Percentiles rank a stretch among this genome's conserved stretches.
Evolutionary conservation across 1,140 invertebrate species (phyloP).

Genomic region (Drosophila orosa): DNA sequence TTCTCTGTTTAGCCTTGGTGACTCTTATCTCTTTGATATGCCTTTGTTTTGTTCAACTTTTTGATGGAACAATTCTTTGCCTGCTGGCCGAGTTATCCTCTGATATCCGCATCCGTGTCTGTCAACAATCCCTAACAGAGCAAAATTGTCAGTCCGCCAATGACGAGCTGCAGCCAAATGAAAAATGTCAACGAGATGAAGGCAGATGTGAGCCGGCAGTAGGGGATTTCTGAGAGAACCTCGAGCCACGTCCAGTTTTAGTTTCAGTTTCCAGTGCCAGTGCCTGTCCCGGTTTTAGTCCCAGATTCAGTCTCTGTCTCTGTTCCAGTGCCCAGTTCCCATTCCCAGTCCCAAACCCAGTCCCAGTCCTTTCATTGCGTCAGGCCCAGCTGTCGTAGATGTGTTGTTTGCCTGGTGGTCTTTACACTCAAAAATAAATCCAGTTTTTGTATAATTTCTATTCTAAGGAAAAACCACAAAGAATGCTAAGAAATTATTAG

Average conservation of each 20-base stretch:
- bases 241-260: slow-evolving; percentile 10
- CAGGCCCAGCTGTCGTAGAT: slow-evolving; percentile 27
- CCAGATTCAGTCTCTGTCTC: neutral
- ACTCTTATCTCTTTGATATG: neutral
- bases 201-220: slow-evolving; percentile 20
- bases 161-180: slow-evolving; percentile 26
- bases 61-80: slow-evolving; percentile 7
- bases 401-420: slow-evolving; percentile 11
- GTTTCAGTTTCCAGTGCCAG: slow-evolving; percentile 12
- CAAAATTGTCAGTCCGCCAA: slow-evolving; percentile 11
- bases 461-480: no score
- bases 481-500: neutral
- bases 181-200: slow-evolving; percentile 36
- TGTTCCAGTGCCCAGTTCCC: neutral
- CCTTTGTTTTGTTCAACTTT: slow-evolving; percentile 1
- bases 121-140: slow-evolving; percentile 3
- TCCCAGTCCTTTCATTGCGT: slow-evolving; percentile 15
- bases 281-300: neutral
- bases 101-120: slow-evolving; percentile 9
- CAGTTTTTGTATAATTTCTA: no score
- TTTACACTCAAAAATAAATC: neutral
- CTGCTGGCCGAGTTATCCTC: slow-evolving; percentile 10
- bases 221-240: neutral
- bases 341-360: neutral
- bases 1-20: neutral